Conservation (phyloP, 2,113 vertebrate species). For the Urocitellus parryii region DNA sequence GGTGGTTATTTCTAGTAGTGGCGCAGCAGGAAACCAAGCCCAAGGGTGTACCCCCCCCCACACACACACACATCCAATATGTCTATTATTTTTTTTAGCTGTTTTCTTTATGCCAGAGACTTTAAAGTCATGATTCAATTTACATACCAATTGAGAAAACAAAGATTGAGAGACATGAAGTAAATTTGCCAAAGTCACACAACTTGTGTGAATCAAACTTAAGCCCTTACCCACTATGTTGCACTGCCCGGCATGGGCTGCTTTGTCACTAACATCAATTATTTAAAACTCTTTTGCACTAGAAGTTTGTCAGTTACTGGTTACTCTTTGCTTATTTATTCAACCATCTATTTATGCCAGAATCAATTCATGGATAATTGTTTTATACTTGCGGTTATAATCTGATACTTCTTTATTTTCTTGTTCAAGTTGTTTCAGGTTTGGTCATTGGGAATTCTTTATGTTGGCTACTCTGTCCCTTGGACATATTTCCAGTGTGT, state of each 20-base stretch:
- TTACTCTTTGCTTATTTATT: background rate
- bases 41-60: background rate
- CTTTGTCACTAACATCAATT: background rate
- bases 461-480: background rate
- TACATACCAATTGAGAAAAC: background rate
- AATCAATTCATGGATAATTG: background rate
- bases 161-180: background rate
- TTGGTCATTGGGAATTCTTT: background rate
- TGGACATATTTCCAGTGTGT: background rate
- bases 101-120: background rate
- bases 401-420: background rate
- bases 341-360: background rate
- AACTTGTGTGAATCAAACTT: background rate
- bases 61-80: no score
- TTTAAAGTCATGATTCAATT: slow-evolving; percentile 8
- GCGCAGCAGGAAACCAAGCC: background rate
- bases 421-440: background rate
- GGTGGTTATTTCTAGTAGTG: slow-evolving; percentile 44
- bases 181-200: slow-evolving; percentile 7
- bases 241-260: background rate
- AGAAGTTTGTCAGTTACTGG: background rate
- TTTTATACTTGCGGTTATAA: background rate
- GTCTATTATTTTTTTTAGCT: background rate
- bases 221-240: background rate
- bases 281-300: background rate